Evolutionary conservation across 2,797 vertebrate genomes (phyloP).

Genomic region (Hippopotamyrus pictus): DNA sequence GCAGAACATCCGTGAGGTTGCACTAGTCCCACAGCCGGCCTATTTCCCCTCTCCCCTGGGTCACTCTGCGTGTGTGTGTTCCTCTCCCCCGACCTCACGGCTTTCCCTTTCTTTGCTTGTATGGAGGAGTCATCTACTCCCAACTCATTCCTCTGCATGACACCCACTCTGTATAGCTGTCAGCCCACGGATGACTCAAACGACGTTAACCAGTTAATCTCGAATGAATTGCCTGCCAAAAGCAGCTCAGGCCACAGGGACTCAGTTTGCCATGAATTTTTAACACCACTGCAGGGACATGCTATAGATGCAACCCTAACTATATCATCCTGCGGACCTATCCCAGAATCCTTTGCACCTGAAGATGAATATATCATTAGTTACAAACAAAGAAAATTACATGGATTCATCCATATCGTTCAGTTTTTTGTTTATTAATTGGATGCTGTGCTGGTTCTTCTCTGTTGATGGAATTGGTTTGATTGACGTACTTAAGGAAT

Average conservation of each 20-base stretch:
- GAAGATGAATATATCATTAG: background rate
- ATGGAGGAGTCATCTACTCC: constrained; percentile 27
- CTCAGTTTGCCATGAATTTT: background rate
- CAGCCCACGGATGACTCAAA: background rate
- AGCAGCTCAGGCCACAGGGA: background rate
- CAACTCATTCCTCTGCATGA: background rate
- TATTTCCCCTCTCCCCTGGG: background rate
- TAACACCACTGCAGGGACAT: background rate
- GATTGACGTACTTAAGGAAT: background rate
- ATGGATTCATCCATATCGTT: background rate
- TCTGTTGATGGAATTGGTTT: background rate
- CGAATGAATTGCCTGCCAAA: background rate
- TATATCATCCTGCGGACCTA: background rate
- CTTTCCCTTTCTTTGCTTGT: background rate
- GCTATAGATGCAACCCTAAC: background rate
- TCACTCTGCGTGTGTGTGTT: background rate
- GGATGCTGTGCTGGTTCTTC: background rate
- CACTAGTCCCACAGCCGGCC: background rate
- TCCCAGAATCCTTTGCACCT: background rate
- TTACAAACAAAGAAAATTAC: background rate
- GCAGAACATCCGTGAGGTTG: background rate
- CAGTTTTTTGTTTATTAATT: background rate
- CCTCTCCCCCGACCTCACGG: background rate
- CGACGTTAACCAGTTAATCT: background rate
- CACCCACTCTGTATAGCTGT: background rate